These are phyloP conservation scores for Chelmon rostratus DNA, from an alignment of 2,797 vertebrate species.

Conservation along the genomic window DNA sequence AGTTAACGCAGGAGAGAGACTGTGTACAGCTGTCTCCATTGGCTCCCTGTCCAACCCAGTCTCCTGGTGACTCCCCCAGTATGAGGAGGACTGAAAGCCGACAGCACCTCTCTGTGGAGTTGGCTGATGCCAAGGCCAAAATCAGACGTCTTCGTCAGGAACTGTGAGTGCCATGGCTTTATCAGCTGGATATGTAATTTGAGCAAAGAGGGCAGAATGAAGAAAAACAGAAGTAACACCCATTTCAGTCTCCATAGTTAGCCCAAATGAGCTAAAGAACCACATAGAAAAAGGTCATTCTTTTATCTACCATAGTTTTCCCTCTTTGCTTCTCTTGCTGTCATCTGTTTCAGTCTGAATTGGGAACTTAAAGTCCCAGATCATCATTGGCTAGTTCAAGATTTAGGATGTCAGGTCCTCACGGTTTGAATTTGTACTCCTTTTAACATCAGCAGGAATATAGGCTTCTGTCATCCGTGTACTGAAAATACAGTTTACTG, in stretches of 20 bases:
- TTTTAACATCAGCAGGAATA: background rate
- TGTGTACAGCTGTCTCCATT: constrained; percentile 91
- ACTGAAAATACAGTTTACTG: background rate
- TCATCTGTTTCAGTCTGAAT: constrained; percentile 4
- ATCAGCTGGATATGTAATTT: constrained; percentile 31
- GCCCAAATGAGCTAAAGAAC: background rate
- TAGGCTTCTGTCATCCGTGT: background rate
- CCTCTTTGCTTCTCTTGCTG: constrained; percentile 11
- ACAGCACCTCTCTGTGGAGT: constrained; percentile 96
- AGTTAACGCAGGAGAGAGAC: constrained; percentile 95
- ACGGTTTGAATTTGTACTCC: too few relatives aligned
- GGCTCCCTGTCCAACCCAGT: constrained; percentile 84
- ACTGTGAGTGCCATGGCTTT: constrained; percentile 89
- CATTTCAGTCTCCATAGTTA: background rate
- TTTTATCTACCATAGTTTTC: background rate
- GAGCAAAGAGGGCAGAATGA: background rate
- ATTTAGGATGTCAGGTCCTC: background rate
- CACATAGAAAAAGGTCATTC: background rate
- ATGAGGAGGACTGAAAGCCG: constrained; percentile 97
- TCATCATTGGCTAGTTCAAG: background rate
- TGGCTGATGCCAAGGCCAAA: constrained; percentile 97
- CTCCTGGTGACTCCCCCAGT: constrained; percentile 93
- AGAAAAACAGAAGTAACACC: constrained; percentile 12
- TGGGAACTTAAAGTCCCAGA: background rate
- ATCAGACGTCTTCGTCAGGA: constrained; percentile 96